These are phyloP conservation scores for Poeciliopsis prolifica DNA, from an alignment of 2,113 vertebrate species.

Conservation along the genomic window DNA sequence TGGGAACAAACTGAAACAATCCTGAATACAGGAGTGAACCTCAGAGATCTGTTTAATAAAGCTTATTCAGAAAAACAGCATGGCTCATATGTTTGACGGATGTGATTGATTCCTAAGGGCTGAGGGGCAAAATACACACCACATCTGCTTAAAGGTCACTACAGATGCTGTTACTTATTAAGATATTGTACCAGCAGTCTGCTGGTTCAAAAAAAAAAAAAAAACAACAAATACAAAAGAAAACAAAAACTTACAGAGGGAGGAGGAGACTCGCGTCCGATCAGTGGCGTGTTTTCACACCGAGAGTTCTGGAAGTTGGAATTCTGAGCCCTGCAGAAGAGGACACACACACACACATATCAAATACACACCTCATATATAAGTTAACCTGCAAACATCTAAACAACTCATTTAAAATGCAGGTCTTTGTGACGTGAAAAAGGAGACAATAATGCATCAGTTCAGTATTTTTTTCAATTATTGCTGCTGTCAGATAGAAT, in stretches of 20 bases:
- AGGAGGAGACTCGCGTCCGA: constrained; percentile 96
- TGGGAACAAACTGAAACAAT: background rate
- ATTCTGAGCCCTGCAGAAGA: constrained; percentile 91
- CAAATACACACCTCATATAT: constrained; percentile 3
- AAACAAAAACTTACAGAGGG: constrained; percentile 89
- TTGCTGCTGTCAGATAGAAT: background rate
- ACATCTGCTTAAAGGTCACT: background rate
- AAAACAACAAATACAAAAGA: background rate
- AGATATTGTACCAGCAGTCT: background rate
- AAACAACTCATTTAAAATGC: background rate
- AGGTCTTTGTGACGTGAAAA: too few relatives aligned
- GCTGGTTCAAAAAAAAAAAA: background rate
- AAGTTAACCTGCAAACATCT: background rate
- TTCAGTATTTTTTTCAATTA: too few relatives aligned
- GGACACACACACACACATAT: constrained; percentile 20
- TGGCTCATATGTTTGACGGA: background rate
- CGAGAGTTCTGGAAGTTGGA: constrained; percentile 98
- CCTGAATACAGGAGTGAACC: background rate
- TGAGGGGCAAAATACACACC: background rate
- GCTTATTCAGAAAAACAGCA: background rate
- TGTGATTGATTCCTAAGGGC: background rate
- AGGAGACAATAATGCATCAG: too few relatives aligned
- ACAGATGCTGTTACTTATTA: background rate
- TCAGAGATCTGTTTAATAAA: background rate
- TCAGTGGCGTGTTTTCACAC: constrained; percentile 98